A percentile compares a stretch with the other conserved stretches of the same genome.
Evolutionary conservation across 2,113 vertebrate species (phyloP).

Genomic region (Sapayoa aenigma): DNA sequence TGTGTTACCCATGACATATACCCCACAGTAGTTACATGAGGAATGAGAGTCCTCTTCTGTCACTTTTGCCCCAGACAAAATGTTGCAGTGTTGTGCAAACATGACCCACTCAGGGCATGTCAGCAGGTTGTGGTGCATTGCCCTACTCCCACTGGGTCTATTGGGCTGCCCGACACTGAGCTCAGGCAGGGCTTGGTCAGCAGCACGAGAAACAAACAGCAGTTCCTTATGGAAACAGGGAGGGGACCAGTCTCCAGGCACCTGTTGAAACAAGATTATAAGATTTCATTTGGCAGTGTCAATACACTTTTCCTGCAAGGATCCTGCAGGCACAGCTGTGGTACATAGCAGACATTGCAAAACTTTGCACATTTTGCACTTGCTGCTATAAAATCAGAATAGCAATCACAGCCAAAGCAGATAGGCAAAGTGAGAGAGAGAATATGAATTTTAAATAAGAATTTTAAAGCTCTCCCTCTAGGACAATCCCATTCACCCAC

Average conservation of each 20-base stretch:
- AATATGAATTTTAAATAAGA: not conserved
- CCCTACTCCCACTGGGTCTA: rapidly evolving
- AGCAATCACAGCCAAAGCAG: not conserved
- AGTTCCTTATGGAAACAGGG: not conserved
- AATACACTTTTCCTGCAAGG: rapidly evolving
- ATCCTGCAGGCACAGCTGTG: not conserved
- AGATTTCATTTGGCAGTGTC: not conserved
- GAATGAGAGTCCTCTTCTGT: not conserved
- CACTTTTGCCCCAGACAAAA: conserved; percentile 28
- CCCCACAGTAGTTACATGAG: not conserved
- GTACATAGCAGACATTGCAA: not conserved
- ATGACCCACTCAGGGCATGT: rapidly evolving
- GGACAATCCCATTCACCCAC: not conserved
- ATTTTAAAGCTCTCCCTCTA: not conserved
- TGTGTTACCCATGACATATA: not conserved
- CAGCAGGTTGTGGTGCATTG: not conserved
- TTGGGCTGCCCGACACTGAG: not conserved
- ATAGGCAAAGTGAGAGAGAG: not conserved
- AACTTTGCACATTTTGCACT: rapidly evolving
- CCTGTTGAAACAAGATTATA: not conserved
- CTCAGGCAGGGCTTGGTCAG: not conserved
- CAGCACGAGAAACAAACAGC: not conserved
- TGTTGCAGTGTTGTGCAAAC: rapidly evolving
- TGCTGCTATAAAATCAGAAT: not conserved
- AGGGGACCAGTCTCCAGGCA: not conserved